These are phyloP conservation scores for Huso huso DNA, from an alignment of 2,797 vertebrate species.

Conservation along the genomic window DNA sequence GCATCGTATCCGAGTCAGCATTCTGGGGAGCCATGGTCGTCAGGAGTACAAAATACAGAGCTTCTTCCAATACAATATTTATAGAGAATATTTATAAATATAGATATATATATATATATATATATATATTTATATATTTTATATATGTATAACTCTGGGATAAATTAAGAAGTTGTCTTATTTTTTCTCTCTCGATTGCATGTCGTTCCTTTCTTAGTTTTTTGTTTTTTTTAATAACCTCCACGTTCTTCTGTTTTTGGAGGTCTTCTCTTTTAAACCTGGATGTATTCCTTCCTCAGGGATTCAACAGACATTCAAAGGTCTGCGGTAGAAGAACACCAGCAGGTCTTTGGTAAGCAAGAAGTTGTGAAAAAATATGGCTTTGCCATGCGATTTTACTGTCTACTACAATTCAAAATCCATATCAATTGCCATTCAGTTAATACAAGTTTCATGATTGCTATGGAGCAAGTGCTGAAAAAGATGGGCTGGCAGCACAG, in stretches of 20 bases:
- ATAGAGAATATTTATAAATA: conserved; percentile 1
- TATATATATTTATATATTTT: conserved; percentile 52
- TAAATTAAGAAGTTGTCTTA: not conserved
- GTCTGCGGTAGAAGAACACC: conserved; percentile 32
- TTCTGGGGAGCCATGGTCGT: conserved; percentile 72
- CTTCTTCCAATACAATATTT: conserved; percentile 21
- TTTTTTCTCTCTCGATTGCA: not conserved
- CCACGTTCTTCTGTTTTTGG: no score
- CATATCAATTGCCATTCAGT: conserved; percentile 74
- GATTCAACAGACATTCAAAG: not conserved
- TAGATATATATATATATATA: conserved; percentile 26
- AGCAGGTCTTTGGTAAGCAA: conserved; percentile 49
- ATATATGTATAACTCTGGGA: no score
- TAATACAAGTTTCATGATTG: conserved; percentile 75
- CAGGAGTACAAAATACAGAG: conserved; percentile 32
- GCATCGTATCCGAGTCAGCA: conserved; percentile 65
- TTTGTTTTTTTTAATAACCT: not conserved
- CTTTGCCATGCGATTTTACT: conserved; percentile 57
- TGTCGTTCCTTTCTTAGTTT: not conserved
- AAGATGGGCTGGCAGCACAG: conserved; percentile 43
- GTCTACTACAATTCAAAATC: conserved; percentile 72
- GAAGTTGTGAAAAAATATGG: conserved; percentile 52
- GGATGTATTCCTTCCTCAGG: not conserved
- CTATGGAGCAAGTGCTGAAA: conserved; percentile 54
- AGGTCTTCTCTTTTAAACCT: conserved; percentile 12